phyloP scores from a whole-genome alignment of 2,797 vertebrate genomes.

The Cyclopterus lumpus region DNA sequence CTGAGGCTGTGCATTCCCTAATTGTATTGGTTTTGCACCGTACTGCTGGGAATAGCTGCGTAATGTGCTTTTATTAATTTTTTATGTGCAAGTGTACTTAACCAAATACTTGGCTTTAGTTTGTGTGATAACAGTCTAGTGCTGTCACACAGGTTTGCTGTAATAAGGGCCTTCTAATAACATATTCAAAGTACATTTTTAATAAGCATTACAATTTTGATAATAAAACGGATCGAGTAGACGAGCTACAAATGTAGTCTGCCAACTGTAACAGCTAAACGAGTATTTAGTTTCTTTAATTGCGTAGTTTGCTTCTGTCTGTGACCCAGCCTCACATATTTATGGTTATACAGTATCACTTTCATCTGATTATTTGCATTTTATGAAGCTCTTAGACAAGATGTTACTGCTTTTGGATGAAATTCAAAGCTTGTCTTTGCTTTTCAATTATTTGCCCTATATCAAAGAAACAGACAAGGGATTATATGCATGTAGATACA shows the following conservation, averaged over 20 bases:
- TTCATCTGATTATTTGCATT: conserved; percentile 60
- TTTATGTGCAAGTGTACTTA: conserved; percentile 51
- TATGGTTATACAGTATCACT: conserved; percentile 40
- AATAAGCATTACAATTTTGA: conserved; percentile 30
- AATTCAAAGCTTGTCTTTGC: conserved; percentile 47
- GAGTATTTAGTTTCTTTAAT: conserved; percentile 2
- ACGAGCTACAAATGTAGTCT: conserved; percentile 8
- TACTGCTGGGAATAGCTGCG: conserved; percentile 63
- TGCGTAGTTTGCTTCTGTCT: conserved; percentile 28
- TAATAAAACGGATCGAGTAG: conserved; percentile 36
- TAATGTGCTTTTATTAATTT: conserved; percentile 65
- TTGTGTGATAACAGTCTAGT: conserved; percentile 19
- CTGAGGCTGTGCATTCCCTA: conserved; percentile 56
- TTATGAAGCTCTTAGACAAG: conserved; percentile 27
- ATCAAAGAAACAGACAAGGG: conserved; percentile 12
- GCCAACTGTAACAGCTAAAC: conserved; percentile 23
- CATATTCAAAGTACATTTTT: conserved; percentile 19
- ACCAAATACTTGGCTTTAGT: conserved; percentile 53
- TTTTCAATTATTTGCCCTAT: conserved; percentile 42
- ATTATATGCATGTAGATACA: conserved; percentile 1
- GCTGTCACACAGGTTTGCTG: conserved; percentile 17
- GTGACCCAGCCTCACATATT: conserved; percentile 41
- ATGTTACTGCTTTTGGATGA: conserved; percentile 52
- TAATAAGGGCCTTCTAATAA: conserved; percentile 31
- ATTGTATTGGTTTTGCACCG: conserved; percentile 68